Conservation (phyloP, 1,140 invertebrate genomes). For the Lepidostoma basale region DNA sequence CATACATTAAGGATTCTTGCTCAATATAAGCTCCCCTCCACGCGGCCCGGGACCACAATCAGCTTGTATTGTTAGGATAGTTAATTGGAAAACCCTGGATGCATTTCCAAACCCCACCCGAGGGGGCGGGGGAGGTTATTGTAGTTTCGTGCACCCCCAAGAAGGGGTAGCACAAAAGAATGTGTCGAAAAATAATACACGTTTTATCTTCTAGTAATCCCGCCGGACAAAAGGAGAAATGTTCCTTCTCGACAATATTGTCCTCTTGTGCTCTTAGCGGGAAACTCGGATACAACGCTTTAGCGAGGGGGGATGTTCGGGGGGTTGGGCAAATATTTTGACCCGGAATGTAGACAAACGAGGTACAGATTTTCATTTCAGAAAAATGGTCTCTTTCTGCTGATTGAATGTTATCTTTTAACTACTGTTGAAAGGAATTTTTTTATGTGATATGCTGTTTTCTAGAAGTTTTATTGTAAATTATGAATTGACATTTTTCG, state of each 20-base stretch:
- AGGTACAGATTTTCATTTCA: too few species aligned
- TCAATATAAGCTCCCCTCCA: background rate
- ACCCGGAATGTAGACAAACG: too few species aligned
- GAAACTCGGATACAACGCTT: too few species aligned
- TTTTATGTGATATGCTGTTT: too few species aligned
- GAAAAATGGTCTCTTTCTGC: too few species aligned
- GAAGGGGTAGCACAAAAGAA: background rate
- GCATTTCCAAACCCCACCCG: background rate
- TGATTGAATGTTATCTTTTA: too few species aligned
- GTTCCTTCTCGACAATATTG: constrained; percentile 9
- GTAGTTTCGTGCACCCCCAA: background rate
- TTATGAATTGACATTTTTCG: too few species aligned
- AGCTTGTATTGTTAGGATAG: too few species aligned
- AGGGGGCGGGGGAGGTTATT: background rate
- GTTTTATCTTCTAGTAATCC: constrained; percentile 10
- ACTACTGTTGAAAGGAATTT: too few species aligned
- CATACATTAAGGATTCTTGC: background rate
- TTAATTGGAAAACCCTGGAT: constrained; percentile 7
- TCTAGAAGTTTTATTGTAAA: too few species aligned
- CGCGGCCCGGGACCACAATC: background rate
- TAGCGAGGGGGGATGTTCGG: too few species aligned
- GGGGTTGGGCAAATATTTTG: too few species aligned
- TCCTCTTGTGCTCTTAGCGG: background rate
- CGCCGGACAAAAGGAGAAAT: constrained; percentile 7
- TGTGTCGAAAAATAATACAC: constrained; percentile 14